Evolutionary conservation across 2,113 vertebrate species (phyloP), one percentile per base, ranked within the genome.

Genomic region (Cephalopholis sonnerati): DNA sequence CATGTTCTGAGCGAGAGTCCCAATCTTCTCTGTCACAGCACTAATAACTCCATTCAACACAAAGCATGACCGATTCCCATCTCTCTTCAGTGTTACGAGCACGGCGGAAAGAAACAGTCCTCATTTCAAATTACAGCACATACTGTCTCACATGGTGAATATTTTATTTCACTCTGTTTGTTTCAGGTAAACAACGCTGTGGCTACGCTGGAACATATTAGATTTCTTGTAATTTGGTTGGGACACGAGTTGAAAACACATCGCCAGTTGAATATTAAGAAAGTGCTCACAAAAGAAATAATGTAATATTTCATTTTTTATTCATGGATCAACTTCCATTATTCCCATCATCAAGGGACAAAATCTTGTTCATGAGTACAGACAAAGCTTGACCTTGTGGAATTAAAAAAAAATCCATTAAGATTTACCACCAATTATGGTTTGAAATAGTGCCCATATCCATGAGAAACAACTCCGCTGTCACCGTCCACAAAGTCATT

Each of bases 361-460:
- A 32, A 82, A 87, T 82, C 77, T 55, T 75, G 55, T 71, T 85
- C 75, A 63, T 32, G 54, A 71, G 18, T 70, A 67, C 63, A 16
- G 62, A 85, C 78, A 79, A 89, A 72, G 59, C 70, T 69, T 88
- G 90, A 88, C 88, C 89, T 90, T 90, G 88, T 76, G 72, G 78
- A 87, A 82, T 87, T 62, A 64, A 54, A 15, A 13, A 88, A 75
- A 88, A 82, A 84, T 82, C 51, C 62, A 77, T 88, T 62, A 79
- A 78, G 77, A 83, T 93, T 86, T 87, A 89, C 82, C 64, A 61
- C 71, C 85, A 88, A 87, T 91, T 84, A 87, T 41, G 32, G 54
- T 75, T 89, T 83, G 77, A 91, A 83, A 79, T 81, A 29, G 48
- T 59, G 64, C 74, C 68, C 79, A 20, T 82, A 80, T 84, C 58